Conservation (phyloP, 2,797 vertebrate species). For the Eleutherodactylus coqui region DNA sequence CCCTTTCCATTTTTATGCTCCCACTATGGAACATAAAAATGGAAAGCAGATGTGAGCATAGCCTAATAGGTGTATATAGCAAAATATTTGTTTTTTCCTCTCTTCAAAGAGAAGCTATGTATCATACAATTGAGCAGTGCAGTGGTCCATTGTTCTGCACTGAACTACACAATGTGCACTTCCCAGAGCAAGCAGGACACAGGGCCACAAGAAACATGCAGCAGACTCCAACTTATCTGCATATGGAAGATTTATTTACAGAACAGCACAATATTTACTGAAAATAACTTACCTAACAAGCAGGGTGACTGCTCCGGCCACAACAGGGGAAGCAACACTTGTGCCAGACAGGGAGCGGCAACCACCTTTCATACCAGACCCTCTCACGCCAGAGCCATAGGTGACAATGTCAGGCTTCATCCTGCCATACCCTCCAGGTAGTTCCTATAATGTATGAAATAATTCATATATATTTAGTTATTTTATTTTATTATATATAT, state of each 20-base stretch:
- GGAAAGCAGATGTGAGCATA: too few species aligned
- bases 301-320: slow-evolving; percentile 94
- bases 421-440: slow-evolving; percentile 94
- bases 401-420: slow-evolving; percentile 98
- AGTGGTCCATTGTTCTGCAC: too few species aligned
- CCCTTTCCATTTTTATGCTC: too few species aligned
- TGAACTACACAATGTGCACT: too few species aligned
- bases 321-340: slow-evolving; percentile 96
- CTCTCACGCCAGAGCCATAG: slow-evolving; percentile 95
- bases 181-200: not conserved
- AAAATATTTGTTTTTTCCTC: too few species aligned
- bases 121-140: too few species aligned
- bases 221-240: not conserved
- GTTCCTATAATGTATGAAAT: slow-evolving; percentile 77
- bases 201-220: not conserved
- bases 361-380: slow-evolving; percentile 96
- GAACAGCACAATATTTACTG: not conserved
- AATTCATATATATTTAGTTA: not conserved
- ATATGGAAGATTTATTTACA: not conserved
- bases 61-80: too few species aligned
- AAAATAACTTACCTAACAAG: slow-evolving; percentile 84
- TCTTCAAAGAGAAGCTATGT: too few species aligned
- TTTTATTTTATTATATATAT: not conserved
- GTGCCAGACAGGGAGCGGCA: slow-evolving; percentile 97
- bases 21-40: too few species aligned